Evolutionary conservation across 2,113 vertebrate species (phyloP), one percentile per base, ranked within the genome.

Genomic region (Cavia aperea): DNA sequence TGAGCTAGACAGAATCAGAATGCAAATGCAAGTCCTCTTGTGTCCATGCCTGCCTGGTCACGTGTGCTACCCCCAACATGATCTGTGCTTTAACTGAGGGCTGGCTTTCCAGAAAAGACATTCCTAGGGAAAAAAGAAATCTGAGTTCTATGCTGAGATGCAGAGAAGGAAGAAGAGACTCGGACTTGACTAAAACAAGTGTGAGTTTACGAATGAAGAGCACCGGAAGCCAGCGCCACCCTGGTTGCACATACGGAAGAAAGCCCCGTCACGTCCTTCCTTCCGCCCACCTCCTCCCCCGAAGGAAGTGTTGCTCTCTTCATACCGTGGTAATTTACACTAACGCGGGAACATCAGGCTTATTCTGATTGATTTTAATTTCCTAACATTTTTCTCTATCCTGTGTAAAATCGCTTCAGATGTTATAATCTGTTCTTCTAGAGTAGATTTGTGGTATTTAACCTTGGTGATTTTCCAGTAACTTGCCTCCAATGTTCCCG

Each of bases 361-460:
- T 77, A 85, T 77, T 86, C 66, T 91, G 86, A 92, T 94, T 94
- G 84, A 94, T 95, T 97, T 95, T 95, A 96, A 94, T 95, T 94
- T 94, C 84, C 66, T 93, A 93, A 93, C 92, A 95, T 96, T 95
- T 96, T 77, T 21, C 66, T 83, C 79, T 66, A 58, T 77, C 83
- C 91, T 88, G 66, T 84, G 60, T 91, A 89, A 93, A 94, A 79
- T 60, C 79, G 86, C 78, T 81, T 68, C 73, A n/a, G 93, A 87
- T 81, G 77, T 75, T 82, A 60, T 91, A 82, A 91, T 95, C 81
- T 95, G 70, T 83, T 94, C 66, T 51, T 89, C 11, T 31, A 1
- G 31, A 88, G 78, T 77, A 81, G 26, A 46, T 94, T 91, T 60
- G 16, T 66, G 65, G 70, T 94, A 79, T 93, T 93, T 93, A 96